phyloP scores from a whole-genome alignment of 2,888 invertebrate species.

The Ornithoptera alexandrae region DNA sequence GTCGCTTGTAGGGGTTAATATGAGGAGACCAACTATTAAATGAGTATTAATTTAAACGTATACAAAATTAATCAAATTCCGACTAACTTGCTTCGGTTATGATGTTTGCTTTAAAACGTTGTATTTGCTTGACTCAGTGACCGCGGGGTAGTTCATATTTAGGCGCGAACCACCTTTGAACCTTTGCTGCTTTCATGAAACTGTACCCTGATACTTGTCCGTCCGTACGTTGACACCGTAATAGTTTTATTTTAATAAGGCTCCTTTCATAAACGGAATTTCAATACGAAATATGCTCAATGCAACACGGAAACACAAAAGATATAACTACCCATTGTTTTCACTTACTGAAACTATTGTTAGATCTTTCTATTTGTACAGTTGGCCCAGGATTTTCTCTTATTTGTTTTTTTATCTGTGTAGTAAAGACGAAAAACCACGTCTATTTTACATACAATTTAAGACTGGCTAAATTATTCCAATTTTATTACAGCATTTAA shows the following conservation, averaged over 20 bases:
- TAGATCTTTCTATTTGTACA: background rate
- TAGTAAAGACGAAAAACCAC: background rate
- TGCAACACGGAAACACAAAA: conserved; percentile 3
- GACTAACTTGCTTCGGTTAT: background rate
- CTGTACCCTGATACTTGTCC: background rate
- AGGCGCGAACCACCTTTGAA: background rate
- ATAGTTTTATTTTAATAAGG: conserved; percentile 8
- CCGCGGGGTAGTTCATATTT: background rate
- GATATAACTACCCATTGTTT: conserved; percentile 1
- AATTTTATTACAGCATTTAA: no score
- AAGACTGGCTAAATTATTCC: no score
- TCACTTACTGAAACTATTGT: conserved; percentile 5
- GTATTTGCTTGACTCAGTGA: background rate
- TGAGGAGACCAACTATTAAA: no score
- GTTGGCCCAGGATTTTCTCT: background rate
- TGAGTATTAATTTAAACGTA: background rate
- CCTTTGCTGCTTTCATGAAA: conserved; percentile 14
- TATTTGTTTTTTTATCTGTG: background rate
- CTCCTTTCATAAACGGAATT: conserved; percentile 1
- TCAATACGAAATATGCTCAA: conserved; percentile 1
- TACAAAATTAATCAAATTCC: background rate
- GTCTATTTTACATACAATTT: no score
- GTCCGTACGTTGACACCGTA: background rate
- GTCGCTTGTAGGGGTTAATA: no score
- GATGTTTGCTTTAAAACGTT: conserved; percentile 2